These are phyloP conservation scores for Apantesis nais DNA, from an alignment of 2,888 invertebrate genomes.

Conservation along the genomic window DNA sequence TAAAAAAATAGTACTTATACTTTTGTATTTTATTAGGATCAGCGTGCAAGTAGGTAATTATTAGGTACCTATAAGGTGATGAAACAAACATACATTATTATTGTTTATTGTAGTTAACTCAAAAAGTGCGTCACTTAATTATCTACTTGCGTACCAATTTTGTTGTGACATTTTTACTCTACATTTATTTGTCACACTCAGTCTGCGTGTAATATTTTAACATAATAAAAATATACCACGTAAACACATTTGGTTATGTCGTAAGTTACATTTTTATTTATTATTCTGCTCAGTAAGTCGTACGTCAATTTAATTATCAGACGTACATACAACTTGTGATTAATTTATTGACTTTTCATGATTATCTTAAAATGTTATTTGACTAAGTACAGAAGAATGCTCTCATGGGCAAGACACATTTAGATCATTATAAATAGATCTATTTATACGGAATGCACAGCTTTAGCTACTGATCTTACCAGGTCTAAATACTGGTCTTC, in stretches of 20 bases:
- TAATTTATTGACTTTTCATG: not conserved
- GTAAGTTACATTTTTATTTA: not conserved
- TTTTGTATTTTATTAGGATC: too few relatives aligned
- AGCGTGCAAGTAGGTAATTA: not conserved
- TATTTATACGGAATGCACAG: not conserved
- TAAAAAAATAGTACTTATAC: not conserved
- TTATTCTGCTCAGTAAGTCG: not conserved
- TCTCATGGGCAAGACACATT: not conserved
- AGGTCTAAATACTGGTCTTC: not conserved
- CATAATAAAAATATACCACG: not conserved
- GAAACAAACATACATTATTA: not conserved
- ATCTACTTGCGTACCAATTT: slow-evolving; percentile 8
- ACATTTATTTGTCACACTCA: not conserved
- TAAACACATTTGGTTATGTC: not conserved
- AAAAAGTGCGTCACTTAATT: slow-evolving; percentile 1
- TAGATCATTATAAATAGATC: not conserved
- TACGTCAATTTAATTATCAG: not conserved
- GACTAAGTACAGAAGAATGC: not conserved
- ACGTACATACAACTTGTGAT: not conserved
- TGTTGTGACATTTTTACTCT: not conserved
- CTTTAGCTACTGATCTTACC: not conserved
- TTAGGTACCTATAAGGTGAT: not conserved
- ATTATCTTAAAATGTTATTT: not conserved
- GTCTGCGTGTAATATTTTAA: slow-evolving; percentile 2
- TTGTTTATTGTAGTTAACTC: not conserved